phyloP scores from a whole-genome alignment of 1,140 invertebrate genomes.

The Neodiprion fabricii region DNA sequence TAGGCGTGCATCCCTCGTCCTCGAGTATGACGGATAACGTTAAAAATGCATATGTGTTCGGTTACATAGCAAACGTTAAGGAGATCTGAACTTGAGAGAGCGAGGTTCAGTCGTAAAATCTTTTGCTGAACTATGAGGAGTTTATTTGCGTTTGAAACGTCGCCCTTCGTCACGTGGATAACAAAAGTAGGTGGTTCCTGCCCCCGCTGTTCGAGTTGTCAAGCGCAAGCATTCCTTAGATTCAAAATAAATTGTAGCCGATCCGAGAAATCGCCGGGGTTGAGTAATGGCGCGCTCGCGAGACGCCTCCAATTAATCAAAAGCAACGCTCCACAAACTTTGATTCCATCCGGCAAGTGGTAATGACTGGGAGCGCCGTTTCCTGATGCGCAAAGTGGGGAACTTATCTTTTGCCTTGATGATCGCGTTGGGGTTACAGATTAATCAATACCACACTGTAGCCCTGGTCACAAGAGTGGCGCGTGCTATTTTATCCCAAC shows the following conservation, averaged over 20 bases:
- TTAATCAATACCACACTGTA: conserved; percentile 7
- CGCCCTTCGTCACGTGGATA: neutral
- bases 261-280: conserved; percentile 17
- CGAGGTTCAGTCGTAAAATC: too few species aligned
- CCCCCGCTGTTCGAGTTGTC: conserved; percentile 20
- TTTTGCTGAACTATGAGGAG: too few species aligned
- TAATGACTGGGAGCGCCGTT: conserved; percentile 16
- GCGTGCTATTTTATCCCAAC: too few species aligned
- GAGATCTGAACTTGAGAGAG: too few species aligned
- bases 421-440: conserved; percentile 1
- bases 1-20: neutral
- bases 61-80: neutral
- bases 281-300: conserved; percentile 13
- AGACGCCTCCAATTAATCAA: conserved; percentile 15
- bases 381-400: conserved; percentile 11
- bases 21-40: conserved; percentile 9
- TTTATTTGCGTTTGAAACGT: too few species aligned
- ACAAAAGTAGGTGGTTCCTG: neutral
- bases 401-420: conserved; percentile 16
- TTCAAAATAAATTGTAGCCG: conserved; percentile 14
- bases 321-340: conserved; percentile 10
- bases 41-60: neutral
- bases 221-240: conserved; percentile 28
- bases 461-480: neutral
- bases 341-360: conserved; percentile 17